Evolutionary conservation across 2,888 invertebrate species (phyloP).

Genomic region (Sphecodes monilicornis): DNA sequence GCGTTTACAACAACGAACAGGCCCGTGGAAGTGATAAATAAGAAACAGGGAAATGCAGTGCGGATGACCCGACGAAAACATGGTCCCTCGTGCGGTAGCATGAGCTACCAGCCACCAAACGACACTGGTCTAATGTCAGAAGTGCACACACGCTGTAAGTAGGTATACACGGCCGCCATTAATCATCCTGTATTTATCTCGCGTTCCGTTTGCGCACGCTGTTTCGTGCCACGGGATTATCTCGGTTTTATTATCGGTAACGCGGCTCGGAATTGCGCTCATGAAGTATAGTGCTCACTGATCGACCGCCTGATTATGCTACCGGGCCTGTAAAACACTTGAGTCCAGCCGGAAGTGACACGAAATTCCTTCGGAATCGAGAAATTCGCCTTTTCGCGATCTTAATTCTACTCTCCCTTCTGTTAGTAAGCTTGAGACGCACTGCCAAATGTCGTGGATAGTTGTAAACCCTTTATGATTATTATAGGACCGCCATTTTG

Average conservation of each 20-base stretch:
- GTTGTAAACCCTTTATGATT: no score
- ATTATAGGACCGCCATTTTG: no score
- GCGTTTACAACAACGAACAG: background rate
- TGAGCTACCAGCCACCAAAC: slow-evolving; percentile 6
- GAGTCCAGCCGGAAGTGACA: background rate
- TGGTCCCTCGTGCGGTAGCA: slow-evolving; percentile 10
- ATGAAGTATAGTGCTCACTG: background rate
- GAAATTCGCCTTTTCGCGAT: background rate
- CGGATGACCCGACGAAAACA: slow-evolving; percentile 14
- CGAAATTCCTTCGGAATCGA: background rate
- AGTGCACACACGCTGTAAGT: slow-evolving; percentile 18
- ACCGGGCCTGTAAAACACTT: background rate
- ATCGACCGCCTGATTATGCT: background rate
- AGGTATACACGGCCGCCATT: slow-evolving; percentile 17
- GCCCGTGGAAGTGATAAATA: background rate
- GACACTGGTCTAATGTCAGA: slow-evolving; percentile 38
- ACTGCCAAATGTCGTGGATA: no score
- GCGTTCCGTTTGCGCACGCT: slow-evolving; percentile 24
- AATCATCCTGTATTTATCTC: slow-evolving; percentile 46
- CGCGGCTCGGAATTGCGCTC: background rate
- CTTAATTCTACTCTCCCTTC: background rate
- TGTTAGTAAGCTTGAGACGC: background rate
- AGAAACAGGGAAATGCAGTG: background rate
- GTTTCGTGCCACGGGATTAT: slow-evolving; percentile 43
- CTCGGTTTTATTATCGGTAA: slow-evolving; percentile 19